Conservation (phyloP, 2,797 vertebrate genomes). For the Scleropages formosus region DNA sequence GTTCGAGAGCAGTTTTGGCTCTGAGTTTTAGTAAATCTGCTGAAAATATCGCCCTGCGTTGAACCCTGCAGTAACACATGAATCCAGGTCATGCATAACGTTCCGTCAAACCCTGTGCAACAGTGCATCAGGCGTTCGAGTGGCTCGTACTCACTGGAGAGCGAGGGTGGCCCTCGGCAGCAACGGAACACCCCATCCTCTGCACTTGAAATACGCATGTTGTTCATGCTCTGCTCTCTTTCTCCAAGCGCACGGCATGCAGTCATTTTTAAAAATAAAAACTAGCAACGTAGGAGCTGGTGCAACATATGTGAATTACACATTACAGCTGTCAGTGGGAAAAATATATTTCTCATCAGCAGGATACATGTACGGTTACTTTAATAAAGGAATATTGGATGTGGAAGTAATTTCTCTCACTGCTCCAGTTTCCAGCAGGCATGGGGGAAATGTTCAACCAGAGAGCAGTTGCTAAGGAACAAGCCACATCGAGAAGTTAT, state of each 20-base stretch:
- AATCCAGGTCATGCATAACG: conserved; percentile 2
- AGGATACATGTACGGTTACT: conserved; percentile 3
- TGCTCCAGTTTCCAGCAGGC: neutral
- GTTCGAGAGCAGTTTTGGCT: no score
- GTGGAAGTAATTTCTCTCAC: conserved; percentile 1
- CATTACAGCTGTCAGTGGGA: conserved; percentile 3
- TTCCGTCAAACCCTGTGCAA: neutral
- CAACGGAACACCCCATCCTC: neutral
- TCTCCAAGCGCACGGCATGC: neutral
- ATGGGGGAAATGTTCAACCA: neutral
- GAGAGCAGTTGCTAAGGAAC: conserved; percentile 1
- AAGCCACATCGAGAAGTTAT: neutral
- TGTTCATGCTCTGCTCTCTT: neutral
- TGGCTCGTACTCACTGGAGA: neutral
- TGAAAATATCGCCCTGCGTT: neutral
- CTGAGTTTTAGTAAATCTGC: neutral
- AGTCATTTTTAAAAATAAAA: neutral
- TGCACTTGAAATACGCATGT: neutral
- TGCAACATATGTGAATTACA: neutral
- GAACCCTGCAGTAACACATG: neutral
- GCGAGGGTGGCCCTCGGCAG: neutral
- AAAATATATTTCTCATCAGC: neutral
- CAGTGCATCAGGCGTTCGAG: neutral
- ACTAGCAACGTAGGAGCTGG: neutral
- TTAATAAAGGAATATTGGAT: conserved; percentile 20